Base-by-base conservation (phyloP, 2,888 invertebrate genomes). In the Eremobia ochroleuca region DNA sequence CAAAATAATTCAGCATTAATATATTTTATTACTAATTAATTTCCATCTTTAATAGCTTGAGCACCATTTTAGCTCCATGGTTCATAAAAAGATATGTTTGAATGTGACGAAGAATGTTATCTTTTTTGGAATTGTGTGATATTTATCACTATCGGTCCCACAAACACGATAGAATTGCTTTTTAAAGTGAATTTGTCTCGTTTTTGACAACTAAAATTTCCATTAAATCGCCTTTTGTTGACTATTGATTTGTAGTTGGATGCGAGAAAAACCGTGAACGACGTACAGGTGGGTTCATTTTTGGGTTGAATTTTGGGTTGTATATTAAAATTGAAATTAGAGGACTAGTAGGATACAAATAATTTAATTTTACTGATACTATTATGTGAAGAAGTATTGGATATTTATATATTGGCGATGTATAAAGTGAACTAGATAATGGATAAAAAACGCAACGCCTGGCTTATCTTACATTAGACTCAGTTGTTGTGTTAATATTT, bases 131-230 rank as follows among this genome's bases (percentile, higher is more conserved):
- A 78, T 85, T 64, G 65, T 83, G 80, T 82, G 86, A 92, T 92
- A 93, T 92, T 90, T 90, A 89, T 91, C 89, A 89, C 81, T 75
- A 59, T 81, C 85, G 89, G 88, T 87, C 84, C 90, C 82, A 90
- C 89, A 90, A 92, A 90, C 88, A 87, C 67, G 86, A 89, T 92
- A 88, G 89, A 93, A 93, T 94, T 93, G 94, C 88, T 92, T 92
- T 94, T 94, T 93, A 94, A 94, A 94, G 92, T 89, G 92, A 96
- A 96, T 96, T 96, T 95, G 96, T 96, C 95, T 95, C 92, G 93
- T 93, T 93, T 93, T 94, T 92, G 92, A 95, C 93, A 92, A 91
- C 93, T 95, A 94, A 95, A 94, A 91, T 94, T 93, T 92, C 95
- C 91, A 96, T 95, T 95, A 95, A 93, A 93, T 90, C 67, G 89